Evolutionary conservation across 2,113 vertebrate species (phyloP), one percentile per base, ranked within the genome.

Genomic region (Hylia prasina): DNA sequence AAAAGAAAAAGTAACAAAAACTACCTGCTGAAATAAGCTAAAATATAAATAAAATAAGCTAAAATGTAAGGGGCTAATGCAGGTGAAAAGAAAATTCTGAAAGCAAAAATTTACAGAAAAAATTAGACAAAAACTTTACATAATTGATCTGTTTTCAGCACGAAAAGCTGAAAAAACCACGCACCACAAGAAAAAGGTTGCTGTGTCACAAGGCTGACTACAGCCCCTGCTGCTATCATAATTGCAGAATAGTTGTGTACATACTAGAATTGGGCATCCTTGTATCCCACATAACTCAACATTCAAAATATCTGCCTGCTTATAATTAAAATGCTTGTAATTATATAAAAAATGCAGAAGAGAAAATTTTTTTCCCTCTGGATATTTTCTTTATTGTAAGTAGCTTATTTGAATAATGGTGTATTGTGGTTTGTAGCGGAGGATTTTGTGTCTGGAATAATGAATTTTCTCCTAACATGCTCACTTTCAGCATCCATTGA

Each of bases 361-460:
- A 37, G 47, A 64, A 85, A 66, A 79, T 17, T 79, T 63, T 63
- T 76, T 93, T 93, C 0, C 17, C 63, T 89, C 72, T 92, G 40
- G 48, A 60, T 94, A 94, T 97, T 97, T 95, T 66, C 61, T 95
- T 87, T 89, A 10, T 92, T 96, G 20, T 90, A 86, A 39, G 27
- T 30, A 47, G 71, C 47, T 96, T 71, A 91, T 97, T 96, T 96
- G 91, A 95, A 94, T 96, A 82, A 96, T 92, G 65, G 76, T 85
- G 39, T 86, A 68, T 79, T 97, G 73, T 87, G 64, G 64, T 93
- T 93, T 83, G 2, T 69, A 91, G 91, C 65, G 82, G 73, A 86
- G 69, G 71, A 93, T 94, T 96, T 95, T 96, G 73, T 92, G 83
- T 75, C 64, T 90, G 76, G 94, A 97, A 96, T 96, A 97, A 96